Base-by-base conservation (phyloP, 2,797 vertebrate species). In the Parambassis ranga region DNA sequence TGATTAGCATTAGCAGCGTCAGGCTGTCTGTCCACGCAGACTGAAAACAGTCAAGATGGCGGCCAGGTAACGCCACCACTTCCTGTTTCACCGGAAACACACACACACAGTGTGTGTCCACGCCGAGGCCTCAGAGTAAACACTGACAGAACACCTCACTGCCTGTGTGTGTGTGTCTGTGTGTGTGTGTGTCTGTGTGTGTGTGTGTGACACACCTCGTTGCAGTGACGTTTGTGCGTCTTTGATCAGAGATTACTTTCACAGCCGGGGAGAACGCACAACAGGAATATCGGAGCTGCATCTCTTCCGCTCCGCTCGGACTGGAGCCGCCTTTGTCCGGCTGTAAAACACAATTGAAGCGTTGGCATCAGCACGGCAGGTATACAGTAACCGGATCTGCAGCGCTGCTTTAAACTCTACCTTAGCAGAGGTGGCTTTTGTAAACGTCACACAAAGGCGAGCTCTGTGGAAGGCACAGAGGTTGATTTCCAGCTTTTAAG, bases 1-100 rank as follows among this genome's bases (percentile, higher is more conserved):
- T 79, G 87, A 91, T 93, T 92, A 93, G 91, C 92, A 88, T 85
- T 86, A 90, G 80, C 22, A 22, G 38, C 77, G 75, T 83, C 18
- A 30, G 44, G 39, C 35, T 33, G 57, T 43, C 61, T 57, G 74
- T 36, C 8, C 32, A 22, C n/a, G n/a, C n/a, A 46, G 27, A 46
- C 3, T 11, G 30, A 46, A 46, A 16, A 43, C 30, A 30, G 19
- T n/a, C 11, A 46, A n/a, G n/a, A n/a, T n/a, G n/a, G n/a, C n/a
- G n/a, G n/a, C n/a, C n/a, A n/a, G n/a, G n/a, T n/a, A n/a, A n/a
- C n/a, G n/a, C n/a, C n/a, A n/a, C n/a, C n/a, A n/a, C n/a, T n/a
- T n/a, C n/a, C n/a, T n/a, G n/a, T n/a, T n/a, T n/a, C n/a, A n/a
- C n/a, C n/a, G n/a, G n/a, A n/a, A n/a, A n/a, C n/a, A n/a, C n/a